Evolutionary conservation across 2,888 invertebrate genomes (phyloP).

Genomic region (Drosophila kanekoi): DNA sequence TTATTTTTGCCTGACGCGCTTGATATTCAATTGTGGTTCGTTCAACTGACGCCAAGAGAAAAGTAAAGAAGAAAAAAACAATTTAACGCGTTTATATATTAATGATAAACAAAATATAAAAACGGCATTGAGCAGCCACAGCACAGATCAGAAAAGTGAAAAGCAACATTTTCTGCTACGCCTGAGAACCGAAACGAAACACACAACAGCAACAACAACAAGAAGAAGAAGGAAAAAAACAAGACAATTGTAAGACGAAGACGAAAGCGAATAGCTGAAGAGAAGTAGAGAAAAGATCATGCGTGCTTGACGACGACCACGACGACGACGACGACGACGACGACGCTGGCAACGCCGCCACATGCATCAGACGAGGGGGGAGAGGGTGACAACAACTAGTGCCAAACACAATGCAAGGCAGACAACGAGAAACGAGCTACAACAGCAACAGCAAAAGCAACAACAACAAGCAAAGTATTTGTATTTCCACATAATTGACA

Average conservation of each 20-base stretch:
- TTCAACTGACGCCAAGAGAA: constrained; percentile 47
- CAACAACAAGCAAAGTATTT: constrained; percentile 40
- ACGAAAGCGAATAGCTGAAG: constrained; percentile 56
- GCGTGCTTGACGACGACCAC: constrained; percentile 53
- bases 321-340: constrained; percentile 5
- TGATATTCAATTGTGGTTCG: constrained; percentile 52
- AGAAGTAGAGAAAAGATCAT: constrained; percentile 61
- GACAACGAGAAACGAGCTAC: constrained; percentile 30
- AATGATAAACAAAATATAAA: constrained; percentile 28
- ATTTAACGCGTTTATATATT: constrained; percentile 5
- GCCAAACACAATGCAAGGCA: constrained; percentile 63
- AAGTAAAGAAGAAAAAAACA: constrained; percentile 5
- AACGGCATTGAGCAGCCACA: constrained; percentile 53
- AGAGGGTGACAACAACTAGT: constrained; percentile 50
- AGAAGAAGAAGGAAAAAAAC: constrained; percentile 17
- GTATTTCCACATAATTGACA: constrained; percentile 61
- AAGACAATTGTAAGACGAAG: constrained; percentile 26
- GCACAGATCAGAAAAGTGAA: constrained; percentile 62
- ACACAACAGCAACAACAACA: constrained; percentile 21
- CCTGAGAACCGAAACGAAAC: constrained; percentile 67
- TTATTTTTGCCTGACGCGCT: constrained; percentile 54
- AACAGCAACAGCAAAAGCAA: constrained; percentile 18
- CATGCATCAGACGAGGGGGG: constrained; percentile 33
- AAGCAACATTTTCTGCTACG: constrained; percentile 62
- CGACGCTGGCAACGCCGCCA: constrained; percentile 36